Evolutionary conservation across 1,140 invertebrate genomes (phyloP), one percentile per base, ranked within the genome.

Genomic region (Drosophila nikananu): DNA sequence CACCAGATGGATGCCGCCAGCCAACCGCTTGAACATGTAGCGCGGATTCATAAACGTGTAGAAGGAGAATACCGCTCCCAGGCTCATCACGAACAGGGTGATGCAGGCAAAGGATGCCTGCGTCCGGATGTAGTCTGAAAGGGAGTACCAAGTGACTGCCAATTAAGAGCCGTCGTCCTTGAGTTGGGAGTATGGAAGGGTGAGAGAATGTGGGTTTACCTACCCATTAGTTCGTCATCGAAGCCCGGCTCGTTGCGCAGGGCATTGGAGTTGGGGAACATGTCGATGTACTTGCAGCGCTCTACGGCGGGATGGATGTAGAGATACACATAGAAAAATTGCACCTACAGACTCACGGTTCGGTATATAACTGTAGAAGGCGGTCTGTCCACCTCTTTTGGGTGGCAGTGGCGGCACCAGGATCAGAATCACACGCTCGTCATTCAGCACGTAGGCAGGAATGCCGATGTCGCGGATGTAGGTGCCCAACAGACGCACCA

Each of bases 21-120:
- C 97, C 21, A 98, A 94, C 37, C 97, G 94, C 92, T 98, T 98
- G 93, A 97, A 97, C 95, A 97, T 98, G 90, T 98, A 98, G 10
- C 97, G 94, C 12, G 97, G 96, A 90, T 98, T 97, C 68, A 95
- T 94, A 91, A 98, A 97, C 7, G 97, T 97, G 84, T 98, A 98
- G 65, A 97, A 95, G 5, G 97, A 97, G 92, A 98, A 97, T 2
- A 95, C 94, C 49, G 97, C 96, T 0, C 96, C 96, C 95, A 98
- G 95, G 27, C 95, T 84, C 95, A 97, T 97, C 12, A 98, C 94
- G 58, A 97, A 95, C 30, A 97, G 92, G 73, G 96, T 97, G 78
- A 98, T 97, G 54, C 97, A 95, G 30, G 96, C 96, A 93, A 98
- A 98, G 0, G 97, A 97, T 23, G 96, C 96, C 93, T 97, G 96